Base-by-base conservation (phyloP, 1,140 invertebrate species). In the Drosophila grimshawi region DNA sequence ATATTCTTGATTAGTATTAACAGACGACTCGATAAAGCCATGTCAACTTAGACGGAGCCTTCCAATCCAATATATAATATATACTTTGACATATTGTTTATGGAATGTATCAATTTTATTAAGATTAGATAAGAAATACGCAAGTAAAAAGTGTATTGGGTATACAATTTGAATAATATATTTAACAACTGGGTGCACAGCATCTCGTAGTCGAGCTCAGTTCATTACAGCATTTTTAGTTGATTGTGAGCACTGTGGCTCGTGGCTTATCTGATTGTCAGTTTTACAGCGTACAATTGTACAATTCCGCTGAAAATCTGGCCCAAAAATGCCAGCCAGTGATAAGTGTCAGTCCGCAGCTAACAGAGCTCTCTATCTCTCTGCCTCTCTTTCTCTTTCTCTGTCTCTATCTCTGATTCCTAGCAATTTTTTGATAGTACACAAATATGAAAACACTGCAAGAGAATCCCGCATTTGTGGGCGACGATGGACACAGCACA, bases 401-500 rank as follows among this genome's bases (percentile, higher is more conserved):
- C 8, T 8, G 1, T 33, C 52, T 33, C 4, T 56, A 11, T 43
- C 46, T n/a, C 4, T 4, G 3, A 39, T 41, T 43, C 33, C 39
- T 41, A 30, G 37, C 10, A 46, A 59, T 11, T 69, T 61, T 64
- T 63, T 8, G 37, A 48, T 45, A 55, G 48, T 11, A 27, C 45
- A 39, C 65, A 72, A 57, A n/a, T 51, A 92, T 92, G 90, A 71
- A 78, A 41, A 49, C 80, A 56, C 49, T 57, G 39, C 80, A 90
- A 35, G 59, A 72, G 29, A 92, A 92, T 80, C 82, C 89, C 6
- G 78, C 68, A 7, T 92, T 92, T 56, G 64, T 92, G 29, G 91
- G 80, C 57, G 91, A 92, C 69, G 91, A 92, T 62, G 91, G 91
- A 52, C 80, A 82, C 10, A 90, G 86, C 56, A 81, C 61, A 10